Evolutionary conservation across 2,888 invertebrate species (phyloP).

Genomic region (Myopa testacea): DNA sequence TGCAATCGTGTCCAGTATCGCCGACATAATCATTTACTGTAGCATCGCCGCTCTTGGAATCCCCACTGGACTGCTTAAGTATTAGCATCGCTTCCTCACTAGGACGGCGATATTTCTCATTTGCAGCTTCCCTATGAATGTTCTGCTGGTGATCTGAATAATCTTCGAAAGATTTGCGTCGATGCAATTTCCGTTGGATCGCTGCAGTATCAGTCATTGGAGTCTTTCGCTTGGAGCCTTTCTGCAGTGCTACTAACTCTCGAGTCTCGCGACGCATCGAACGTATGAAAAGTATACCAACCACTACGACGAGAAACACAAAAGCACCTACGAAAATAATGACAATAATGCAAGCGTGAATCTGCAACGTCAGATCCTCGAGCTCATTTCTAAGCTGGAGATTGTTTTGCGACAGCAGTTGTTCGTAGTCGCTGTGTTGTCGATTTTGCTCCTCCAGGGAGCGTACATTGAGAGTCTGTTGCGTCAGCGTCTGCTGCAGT

Average conservation of each 20-base stretch:
- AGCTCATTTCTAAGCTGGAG: constrained; percentile 76
- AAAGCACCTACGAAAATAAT: constrained; percentile 64
- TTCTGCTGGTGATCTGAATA: constrained; percentile 64
- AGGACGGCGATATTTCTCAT: constrained; percentile 71
- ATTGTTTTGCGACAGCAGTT: constrained; percentile 83
- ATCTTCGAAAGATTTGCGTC: constrained; percentile 77
- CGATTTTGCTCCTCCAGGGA: constrained; percentile 79
- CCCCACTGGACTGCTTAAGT: constrained; percentile 69
- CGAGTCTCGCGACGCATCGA: constrained; percentile 59
- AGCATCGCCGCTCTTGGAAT: background rate
- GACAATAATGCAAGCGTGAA: constrained; percentile 69
- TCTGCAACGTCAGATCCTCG: constrained; percentile 72
- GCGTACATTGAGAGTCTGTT: constrained; percentile 82
- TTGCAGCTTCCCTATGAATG: constrained; percentile 62
- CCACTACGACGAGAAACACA: constrained; percentile 61
- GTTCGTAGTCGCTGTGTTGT: constrained; percentile 80
- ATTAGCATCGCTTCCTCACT: constrained; percentile 80
- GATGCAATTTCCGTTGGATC: constrained; percentile 58
- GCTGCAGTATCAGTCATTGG: constrained; percentile 15
- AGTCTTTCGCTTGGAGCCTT: constrained; percentile 38
- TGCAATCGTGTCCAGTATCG: constrained; percentile 20
- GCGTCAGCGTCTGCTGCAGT: constrained; percentile 87
- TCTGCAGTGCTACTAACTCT: constrained; percentile 51
- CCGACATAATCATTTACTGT: constrained; percentile 35
- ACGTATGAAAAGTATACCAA: constrained; percentile 63